Percentiles rank a stretch among this genome's conserved stretches.
Evolutionary conservation across 2,797 vertebrate species (phyloP).

Genomic region (Oophaga sylvatica): DNA sequence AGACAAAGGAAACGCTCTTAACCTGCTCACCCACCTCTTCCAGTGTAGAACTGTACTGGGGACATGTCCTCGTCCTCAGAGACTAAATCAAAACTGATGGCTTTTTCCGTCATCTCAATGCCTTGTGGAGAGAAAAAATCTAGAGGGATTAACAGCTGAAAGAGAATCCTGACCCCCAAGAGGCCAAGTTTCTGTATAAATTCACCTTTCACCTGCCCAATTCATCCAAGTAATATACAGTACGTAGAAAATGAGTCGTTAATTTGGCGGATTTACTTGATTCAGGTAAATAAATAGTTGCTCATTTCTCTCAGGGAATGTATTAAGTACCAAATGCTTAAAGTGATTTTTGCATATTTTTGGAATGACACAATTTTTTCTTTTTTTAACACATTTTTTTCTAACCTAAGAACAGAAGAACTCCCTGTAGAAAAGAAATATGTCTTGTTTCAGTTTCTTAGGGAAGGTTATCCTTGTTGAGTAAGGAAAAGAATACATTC

Average conservation of each 20-base stretch:
- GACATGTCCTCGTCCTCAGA: conserved; percentile 70
- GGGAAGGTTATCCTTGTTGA: not conserved
- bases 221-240: conserved; percentile 15
- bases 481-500: not conserved
- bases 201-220: conserved; percentile 48
- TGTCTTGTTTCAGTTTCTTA: not conserved
- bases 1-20: conserved; percentile 77
- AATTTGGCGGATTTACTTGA: conserved; percentile 19
- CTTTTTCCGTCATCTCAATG: conserved; percentile 70
- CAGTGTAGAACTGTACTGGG: conserved; percentile 68
- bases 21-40: conserved; percentile 75
- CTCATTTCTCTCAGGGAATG: not conserved
- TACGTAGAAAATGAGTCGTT: conserved; percentile 17
- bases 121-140: conserved; percentile 65
- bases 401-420: not conserved
- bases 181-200: conserved; percentile 61
- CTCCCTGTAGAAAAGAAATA: not conserved
- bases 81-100: conserved; percentile 69
- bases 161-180: conserved; percentile 52
- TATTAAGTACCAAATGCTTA: not conserved
- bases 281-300: not conserved
- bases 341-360: not conserved
- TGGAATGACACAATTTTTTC: not conserved
- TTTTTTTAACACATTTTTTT: not conserved
- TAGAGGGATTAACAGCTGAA: conserved; percentile 62